A percentile compares a stretch with the other conserved stretches of the same genome.
Conservation (phyloP, 2,113 vertebrate genomes). For the Lutjanus erythropterus region DNA sequence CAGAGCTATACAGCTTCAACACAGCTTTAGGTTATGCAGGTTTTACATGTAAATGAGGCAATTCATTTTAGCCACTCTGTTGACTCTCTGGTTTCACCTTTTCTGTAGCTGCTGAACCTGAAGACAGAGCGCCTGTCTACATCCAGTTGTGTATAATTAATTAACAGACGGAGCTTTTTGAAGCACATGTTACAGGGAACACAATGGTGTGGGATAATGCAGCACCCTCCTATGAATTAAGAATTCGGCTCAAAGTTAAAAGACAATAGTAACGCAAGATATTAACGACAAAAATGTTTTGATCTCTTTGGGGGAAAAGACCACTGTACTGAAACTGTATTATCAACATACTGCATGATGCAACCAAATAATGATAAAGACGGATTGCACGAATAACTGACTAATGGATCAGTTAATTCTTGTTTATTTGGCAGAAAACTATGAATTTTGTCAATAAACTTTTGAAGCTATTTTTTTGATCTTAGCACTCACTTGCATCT, state of each 20-base stretch:
- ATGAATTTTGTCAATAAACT: neutral
- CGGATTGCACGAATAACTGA: neutral
- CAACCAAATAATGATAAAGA: neutral
- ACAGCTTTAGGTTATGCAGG: neutral
- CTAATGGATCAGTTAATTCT: neutral
- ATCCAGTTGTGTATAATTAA: conserved; percentile 1
- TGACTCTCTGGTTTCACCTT: conserved; percentile 17
- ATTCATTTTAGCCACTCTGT: neutral
- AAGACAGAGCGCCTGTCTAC: conserved; percentile 17
- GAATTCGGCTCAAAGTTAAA: conserved; percentile 7
- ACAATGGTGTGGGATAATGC: neutral
- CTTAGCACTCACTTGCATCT: neutral
- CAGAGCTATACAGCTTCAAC: neutral
- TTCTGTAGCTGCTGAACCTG: conserved; percentile 2
- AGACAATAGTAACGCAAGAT: neutral
- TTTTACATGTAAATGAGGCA: conserved; percentile 18
- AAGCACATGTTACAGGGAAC: conserved; percentile 1
- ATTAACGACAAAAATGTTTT: neutral
- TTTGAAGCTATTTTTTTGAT: neutral
- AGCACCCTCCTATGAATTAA: neutral
- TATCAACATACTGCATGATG: neutral
- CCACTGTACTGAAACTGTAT: neutral
- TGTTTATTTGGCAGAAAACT: neutral
- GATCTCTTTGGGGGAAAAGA: neutral
- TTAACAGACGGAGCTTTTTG: conserved; percentile 11